Percentiles rank a stretch among this genome's conserved stretches.
Conservation (phyloP, 2,113 vertebrate genomes). For the Pituophis catenifer region DNA sequence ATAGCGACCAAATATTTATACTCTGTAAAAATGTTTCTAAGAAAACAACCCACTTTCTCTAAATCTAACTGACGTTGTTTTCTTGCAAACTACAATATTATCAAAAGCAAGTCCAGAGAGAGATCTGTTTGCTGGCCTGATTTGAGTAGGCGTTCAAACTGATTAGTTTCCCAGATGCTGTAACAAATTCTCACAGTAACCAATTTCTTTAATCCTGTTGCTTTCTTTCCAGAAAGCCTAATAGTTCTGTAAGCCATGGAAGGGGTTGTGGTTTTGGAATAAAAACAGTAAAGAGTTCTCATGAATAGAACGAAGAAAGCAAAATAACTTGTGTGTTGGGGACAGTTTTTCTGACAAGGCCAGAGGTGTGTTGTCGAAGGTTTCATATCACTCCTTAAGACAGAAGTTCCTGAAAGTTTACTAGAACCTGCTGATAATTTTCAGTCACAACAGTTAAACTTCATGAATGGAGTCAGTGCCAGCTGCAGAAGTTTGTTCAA, state of each 20-base stretch:
- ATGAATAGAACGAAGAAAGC: slow-evolving; percentile 3
- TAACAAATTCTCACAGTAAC: background rate
- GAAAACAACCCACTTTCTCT: background rate
- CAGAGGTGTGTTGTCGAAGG: slow-evolving; percentile 18
- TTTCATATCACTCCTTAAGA: background rate
- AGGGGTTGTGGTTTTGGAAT: background rate
- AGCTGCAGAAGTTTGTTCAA: background rate
- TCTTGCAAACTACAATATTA: background rate
- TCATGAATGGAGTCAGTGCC: background rate
- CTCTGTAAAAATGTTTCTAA: background rate
- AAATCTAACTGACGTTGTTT: background rate
- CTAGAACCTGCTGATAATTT: background rate
- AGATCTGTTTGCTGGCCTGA: background rate
- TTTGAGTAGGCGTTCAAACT: background rate
- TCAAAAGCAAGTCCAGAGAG: background rate
- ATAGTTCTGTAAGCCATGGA: background rate
- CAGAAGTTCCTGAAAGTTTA: background rate
- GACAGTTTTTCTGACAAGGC: slow-evolving; percentile 6
- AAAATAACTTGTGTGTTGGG: slow-evolving; percentile 2
- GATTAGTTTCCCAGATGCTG: background rate
- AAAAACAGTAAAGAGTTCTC: slow-evolving; percentile 8
- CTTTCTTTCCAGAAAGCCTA: background rate
- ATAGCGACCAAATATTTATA: background rate
- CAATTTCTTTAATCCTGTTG: background rate
- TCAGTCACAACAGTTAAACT: slow-evolving; percentile 3